Evolutionary conservation across 2,797 vertebrate species (phyloP).

Genomic region (Danio kyathit): DNA sequence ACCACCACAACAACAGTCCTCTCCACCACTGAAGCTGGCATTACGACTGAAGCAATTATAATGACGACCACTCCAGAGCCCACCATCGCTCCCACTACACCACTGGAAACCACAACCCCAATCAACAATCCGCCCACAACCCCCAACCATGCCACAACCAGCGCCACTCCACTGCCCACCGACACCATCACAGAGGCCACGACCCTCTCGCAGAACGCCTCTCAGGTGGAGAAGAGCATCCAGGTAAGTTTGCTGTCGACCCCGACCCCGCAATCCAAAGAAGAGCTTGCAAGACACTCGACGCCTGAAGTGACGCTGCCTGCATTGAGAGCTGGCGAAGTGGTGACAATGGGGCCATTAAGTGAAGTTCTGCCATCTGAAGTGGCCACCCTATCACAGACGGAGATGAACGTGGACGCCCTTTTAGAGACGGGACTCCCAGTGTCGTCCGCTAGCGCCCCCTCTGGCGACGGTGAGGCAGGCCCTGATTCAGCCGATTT

Average conservation of each 20-base stretch:
- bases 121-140: slow-evolving; percentile 31
- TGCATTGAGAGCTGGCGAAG: slow-evolving; percentile 56
- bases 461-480: slow-evolving; percentile 55
- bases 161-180: slow-evolving; percentile 2
- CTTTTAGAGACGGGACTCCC: slow-evolving; percentile 39
- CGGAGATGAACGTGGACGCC: slow-evolving; percentile 38
- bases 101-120: slow-evolving; percentile 31
- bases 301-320: slow-evolving; percentile 55
- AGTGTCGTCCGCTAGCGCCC: slow-evolving; percentile 51
- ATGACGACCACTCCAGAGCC: slow-evolving; percentile 46
- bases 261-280: slow-evolving; percentile 1
- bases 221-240: slow-evolving; percentile 28
- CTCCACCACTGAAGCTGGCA: slow-evolving; percentile 64
- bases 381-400: slow-evolving; percentile 41
- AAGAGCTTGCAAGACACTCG: slow-evolving; percentile 23
- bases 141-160: slow-evolving; percentile 41
- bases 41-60: slow-evolving; percentile 61
- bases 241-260: slow-evolving; percentile 41
- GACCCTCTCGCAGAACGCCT: slow-evolving; percentile 13
- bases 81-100: slow-evolving; percentile 53
- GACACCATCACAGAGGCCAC: slow-evolving; percentile 41
- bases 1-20: slow-evolving; percentile 49
- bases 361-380: slow-evolving; percentile 44
- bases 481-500: slow-evolving; percentile 50
- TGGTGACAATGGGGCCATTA: slow-evolving; percentile 54